A percentile compares a stretch with the other conserved stretches of the same genome.
phyloP scores from a whole-genome alignment of 2,888 invertebrate genomes.

The Harpagoxenus sublaevis region DNA sequence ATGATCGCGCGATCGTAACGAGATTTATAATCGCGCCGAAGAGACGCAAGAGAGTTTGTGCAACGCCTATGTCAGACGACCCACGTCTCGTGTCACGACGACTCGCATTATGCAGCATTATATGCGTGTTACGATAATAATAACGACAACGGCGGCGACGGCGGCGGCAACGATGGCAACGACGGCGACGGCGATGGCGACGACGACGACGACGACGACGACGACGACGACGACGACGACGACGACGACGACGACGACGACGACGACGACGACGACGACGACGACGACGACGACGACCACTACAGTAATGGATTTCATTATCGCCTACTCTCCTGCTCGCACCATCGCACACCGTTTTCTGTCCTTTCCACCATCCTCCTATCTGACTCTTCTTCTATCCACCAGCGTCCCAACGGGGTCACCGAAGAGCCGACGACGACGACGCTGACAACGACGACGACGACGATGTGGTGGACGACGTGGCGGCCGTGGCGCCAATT shows the following conservation, averaged over 20 bases:
- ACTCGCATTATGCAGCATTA: conserved; percentile 75
- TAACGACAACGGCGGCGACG: conserved; percentile 69
- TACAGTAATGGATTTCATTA: conserved; percentile 81
- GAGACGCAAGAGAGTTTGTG: conserved; percentile 70
- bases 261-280: conserved; percentile 37
- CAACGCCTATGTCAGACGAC: conserved; percentile 70
- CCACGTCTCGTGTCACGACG: conserved; percentile 70
- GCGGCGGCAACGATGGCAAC: neutral
- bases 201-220: conserved; percentile 53
- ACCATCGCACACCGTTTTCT: conserved; percentile 45
- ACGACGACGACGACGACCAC: conserved; percentile 61
- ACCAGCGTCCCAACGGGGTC: conserved; percentile 53
- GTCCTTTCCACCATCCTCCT: neutral
- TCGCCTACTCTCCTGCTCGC: conserved; percentile 63
- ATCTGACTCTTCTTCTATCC: conserved; percentile 36
- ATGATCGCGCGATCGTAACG: conserved; percentile 67
- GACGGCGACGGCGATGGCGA: neutral
- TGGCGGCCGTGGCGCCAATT: conserved; percentile 58
- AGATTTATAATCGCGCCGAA: conserved; percentile 71
- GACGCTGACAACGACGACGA: neutral
- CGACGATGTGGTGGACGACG: conserved; percentile 61
- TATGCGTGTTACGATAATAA: conserved; percentile 77
- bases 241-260: neutral
- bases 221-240: conserved; percentile 52
- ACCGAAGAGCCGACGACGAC: neutral